phyloP scores from a whole-genome alignment of 2,888 invertebrate genomes.

The Zonitis immaculata region DNA sequence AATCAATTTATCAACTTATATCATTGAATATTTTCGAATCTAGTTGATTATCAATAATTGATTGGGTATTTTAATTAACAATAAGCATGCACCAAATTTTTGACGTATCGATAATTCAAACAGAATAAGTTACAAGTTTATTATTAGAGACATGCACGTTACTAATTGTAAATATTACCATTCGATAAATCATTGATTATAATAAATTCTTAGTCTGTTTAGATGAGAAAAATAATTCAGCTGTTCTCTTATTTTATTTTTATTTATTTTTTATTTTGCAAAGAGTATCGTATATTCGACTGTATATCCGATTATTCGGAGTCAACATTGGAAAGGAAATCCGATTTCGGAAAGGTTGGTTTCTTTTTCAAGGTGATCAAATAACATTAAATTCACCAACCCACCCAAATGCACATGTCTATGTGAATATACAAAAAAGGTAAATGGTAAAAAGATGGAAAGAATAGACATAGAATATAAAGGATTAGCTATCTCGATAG shows the following conservation, averaged over 20 bases:
- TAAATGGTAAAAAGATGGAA: background rate
- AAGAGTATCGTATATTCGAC: background rate
- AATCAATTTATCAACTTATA: too few species aligned
- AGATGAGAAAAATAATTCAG: too few species aligned
- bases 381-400: background rate
- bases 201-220: too few species aligned
- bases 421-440: background rate
- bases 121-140: conserved; percentile 2
- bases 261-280: background rate
- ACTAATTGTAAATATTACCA: background rate
- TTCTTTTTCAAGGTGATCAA: background rate
- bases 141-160: conserved; percentile 1
- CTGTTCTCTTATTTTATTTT: too few species aligned
- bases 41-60: background rate
- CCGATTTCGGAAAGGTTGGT: background rate
- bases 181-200: too few species aligned
- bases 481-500: conserved; percentile 15
- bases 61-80: conserved; percentile 9
- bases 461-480: conserved; percentile 8
- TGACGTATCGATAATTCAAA: conserved; percentile 6
- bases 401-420: background rate
- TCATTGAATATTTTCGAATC: too few species aligned
- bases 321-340: background rate
- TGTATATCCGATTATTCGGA: background rate
- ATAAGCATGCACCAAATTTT: conserved; percentile 3